phyloP scores from a whole-genome alignment of 2,888 invertebrate species.

The Yponomeuta cagnagella region DNA sequence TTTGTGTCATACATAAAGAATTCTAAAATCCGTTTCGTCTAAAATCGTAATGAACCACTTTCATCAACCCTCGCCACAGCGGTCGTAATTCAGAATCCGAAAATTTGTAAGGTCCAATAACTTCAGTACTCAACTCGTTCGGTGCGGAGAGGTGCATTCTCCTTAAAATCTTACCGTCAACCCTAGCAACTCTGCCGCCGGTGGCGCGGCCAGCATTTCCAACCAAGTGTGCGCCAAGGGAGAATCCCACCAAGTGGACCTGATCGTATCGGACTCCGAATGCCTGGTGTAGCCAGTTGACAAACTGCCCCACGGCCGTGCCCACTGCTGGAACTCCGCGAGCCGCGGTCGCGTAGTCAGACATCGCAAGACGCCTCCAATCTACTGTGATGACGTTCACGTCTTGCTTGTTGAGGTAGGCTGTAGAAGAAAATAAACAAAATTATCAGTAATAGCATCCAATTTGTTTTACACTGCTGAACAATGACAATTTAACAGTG shows the following conservation, averaged over 20 bases:
- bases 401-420: conserved; percentile 40
- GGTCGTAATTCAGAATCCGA: too few species aligned
- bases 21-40: too few species aligned
- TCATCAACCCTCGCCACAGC: too few species aligned
- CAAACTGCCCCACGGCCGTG: conserved; percentile 53
- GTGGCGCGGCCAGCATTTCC: conserved; percentile 48
- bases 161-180: conserved; percentile 41
- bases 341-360: conserved; percentile 45
- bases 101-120: too few species aligned
- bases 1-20: too few species aligned
- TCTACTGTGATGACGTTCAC: conserved; percentile 57
- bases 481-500: background rate
- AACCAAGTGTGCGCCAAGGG: conserved; percentile 27
- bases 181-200: conserved; percentile 46
- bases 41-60: too few species aligned
- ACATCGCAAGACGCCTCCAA: conserved; percentile 48
- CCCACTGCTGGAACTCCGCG: conserved; percentile 52
- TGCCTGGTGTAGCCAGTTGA: conserved; percentile 40
- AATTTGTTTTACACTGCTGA: background rate
- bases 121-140: too few species aligned
- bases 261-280: conserved; percentile 39
- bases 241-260: conserved; percentile 32
- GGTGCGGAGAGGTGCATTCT: too few species aligned
- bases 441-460: background rate
- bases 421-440: conserved; percentile 26